phyloP scores from a whole-genome alignment of 35 echinoderm and acorn worm genomes.

The Chiridota heheva region DNA sequence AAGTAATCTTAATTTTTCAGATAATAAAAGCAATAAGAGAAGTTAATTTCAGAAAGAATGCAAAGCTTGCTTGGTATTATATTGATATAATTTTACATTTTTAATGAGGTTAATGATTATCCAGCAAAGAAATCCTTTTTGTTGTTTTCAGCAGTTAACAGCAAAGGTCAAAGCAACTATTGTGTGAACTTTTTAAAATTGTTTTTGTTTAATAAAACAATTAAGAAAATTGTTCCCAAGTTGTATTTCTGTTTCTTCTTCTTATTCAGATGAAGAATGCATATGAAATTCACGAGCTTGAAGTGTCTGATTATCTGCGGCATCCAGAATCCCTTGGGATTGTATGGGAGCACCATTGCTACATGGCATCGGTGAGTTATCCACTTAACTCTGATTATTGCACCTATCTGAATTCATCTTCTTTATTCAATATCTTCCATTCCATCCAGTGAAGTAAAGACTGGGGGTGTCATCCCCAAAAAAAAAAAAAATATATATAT shows the following conservation, averaged over 20 bases:
- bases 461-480: too few relatives aligned
- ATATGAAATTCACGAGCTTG: constrained; percentile 93
- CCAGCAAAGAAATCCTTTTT: neutral
- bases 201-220: neutral
- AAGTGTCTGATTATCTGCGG: constrained; percentile 65
- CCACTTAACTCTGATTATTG: too few relatives aligned
- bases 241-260: constrained; percentile 12
- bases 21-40: too few relatives aligned
- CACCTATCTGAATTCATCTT: too few relatives aligned
- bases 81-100: neutral
- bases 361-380: constrained; percentile 73
- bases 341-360: constrained; percentile 91
- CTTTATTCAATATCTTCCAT: too few relatives aligned
- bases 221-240: neutral
- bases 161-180: neutral
- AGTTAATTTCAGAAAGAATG: too few relatives aligned
- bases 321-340: constrained; percentile 86
- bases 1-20: too few relatives aligned
- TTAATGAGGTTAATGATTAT: neutral
- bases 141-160: neutral
- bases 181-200: neutral
- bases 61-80: too few relatives aligned
- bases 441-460: too few relatives aligned
- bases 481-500: too few relatives aligned
- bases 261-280: constrained; percentile 87